Conservation (phyloP, 2,888 invertebrate species). For the Lithodes maja region DNA sequence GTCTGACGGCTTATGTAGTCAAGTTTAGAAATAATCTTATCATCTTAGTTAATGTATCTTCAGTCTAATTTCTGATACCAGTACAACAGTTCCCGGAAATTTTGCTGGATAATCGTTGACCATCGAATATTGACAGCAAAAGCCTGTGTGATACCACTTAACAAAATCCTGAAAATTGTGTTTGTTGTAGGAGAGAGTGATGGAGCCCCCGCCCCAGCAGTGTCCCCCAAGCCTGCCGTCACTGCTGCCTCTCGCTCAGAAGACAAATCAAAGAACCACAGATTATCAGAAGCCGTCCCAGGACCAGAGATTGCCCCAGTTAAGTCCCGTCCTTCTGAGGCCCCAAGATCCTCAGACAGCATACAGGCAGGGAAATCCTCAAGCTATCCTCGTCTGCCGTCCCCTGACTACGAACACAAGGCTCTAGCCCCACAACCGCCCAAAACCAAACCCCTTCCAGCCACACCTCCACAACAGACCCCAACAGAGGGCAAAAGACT, state of each 20-base stretch:
- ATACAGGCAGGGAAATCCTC: slow-evolving; percentile 15
- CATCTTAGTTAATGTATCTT: no score
- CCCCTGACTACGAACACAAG: slow-evolving; percentile 53
- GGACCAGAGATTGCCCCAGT: neutral
- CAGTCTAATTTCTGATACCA: no score
- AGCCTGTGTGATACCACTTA: no score
- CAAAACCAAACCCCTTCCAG: slow-evolving; percentile 29
- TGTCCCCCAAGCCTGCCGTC: slow-evolving; percentile 39
- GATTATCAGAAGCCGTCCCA: neutral
- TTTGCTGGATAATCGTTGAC: no score
- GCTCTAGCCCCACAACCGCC: slow-evolving; percentile 12
- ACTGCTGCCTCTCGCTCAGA: slow-evolving; percentile 14
- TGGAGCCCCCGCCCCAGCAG: slow-evolving; percentile 28
- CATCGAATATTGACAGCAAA: no score
- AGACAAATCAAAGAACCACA: slow-evolving; percentile 37
- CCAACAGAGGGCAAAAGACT: slow-evolving; percentile 36
- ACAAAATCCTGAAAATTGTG: no score
- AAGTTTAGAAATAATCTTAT: no score
- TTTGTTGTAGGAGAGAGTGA: neutral
- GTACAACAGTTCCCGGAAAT: no score
- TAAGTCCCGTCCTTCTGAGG: slow-evolving; percentile 5
- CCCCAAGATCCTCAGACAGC: neutral
- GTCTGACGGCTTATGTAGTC: no score
- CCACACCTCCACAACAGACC: neutral
- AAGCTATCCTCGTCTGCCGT: slow-evolving; percentile 36